Percentiles rank a stretch among this genome's conserved stretches.
Evolutionary conservation across 2,113 vertebrate species (phyloP).

Genomic region (Vidua macroura): DNA sequence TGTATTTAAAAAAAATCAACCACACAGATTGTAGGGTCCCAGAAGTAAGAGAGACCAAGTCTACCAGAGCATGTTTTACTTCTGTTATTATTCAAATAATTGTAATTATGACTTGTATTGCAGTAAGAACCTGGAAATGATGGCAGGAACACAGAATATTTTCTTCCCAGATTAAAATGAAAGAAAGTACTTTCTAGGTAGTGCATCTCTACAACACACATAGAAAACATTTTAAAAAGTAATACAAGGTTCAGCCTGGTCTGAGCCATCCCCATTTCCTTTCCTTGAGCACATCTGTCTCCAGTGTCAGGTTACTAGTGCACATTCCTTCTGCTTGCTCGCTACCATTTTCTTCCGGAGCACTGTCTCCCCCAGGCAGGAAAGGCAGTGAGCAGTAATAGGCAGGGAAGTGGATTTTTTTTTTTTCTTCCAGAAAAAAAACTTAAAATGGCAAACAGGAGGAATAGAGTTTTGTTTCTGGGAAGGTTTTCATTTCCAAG

Average conservation of each 20-base stretch:
- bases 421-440: not conserved
- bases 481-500: not conserved
- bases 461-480: not conserved
- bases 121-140: not conserved
- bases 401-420: not conserved
- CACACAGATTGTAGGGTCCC: not conserved
- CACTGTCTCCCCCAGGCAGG: not conserved
- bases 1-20: not conserved
- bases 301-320: conserved; percentile 34
- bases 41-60: not conserved
- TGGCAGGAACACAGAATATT: not conserved
- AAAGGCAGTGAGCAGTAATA: conserved; percentile 1
- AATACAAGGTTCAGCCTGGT: not conserved
- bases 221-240: not conserved
- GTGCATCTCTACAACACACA: not conserved
- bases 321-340: not conserved
- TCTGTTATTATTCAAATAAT: not conserved
- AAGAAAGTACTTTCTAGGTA: not conserved
- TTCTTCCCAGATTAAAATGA: not conserved
- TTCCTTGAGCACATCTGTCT: not conserved
- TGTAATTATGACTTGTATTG: not conserved
- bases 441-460: not conserved
- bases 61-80: not conserved
- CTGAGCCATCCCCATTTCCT: not conserved
- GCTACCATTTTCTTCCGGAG: not conserved